Conservation (phyloP, 2,888 invertebrate genomes). For the Cheilosia grossa region DNA sequence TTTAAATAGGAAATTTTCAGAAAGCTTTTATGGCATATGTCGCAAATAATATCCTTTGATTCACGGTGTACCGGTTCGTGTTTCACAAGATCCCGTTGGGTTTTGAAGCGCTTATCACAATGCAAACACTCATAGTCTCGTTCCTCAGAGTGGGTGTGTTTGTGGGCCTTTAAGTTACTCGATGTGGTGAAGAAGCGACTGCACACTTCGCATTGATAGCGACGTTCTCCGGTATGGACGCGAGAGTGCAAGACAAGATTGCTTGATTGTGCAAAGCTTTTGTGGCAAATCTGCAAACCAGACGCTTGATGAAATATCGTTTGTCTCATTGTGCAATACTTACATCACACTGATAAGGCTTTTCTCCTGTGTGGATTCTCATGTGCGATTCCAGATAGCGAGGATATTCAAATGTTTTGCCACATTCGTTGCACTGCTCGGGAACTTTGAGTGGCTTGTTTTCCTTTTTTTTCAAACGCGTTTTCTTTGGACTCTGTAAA, state of each 20-base stretch:
- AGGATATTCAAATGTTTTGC: slow-evolving; percentile 78
- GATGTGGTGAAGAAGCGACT: slow-evolving; percentile 78
- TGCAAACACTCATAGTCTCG: slow-evolving; percentile 76
- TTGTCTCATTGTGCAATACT: background rate
- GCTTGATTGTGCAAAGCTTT: slow-evolving; percentile 77
- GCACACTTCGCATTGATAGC: slow-evolving; percentile 78
- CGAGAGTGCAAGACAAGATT: slow-evolving; percentile 77
- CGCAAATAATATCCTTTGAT: slow-evolving; percentile 76
- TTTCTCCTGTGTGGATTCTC: slow-evolving; percentile 79
- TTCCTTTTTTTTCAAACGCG: slow-evolving; percentile 62
- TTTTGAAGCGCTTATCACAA: slow-evolving; percentile 77
- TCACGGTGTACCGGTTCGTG: slow-evolving; percentile 76
- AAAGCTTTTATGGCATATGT: slow-evolving; percentile 77
- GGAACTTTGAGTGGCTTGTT: slow-evolving; percentile 76
- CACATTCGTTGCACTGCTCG: slow-evolving; percentile 78
- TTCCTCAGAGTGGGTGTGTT: slow-evolving; percentile 75
- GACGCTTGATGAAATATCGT: background rate
- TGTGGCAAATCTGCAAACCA: slow-evolving; percentile 73
- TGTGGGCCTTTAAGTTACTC: slow-evolving; percentile 78
- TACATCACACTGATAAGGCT: slow-evolving; percentile 79
- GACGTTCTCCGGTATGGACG: slow-evolving; percentile 76
- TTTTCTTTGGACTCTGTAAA: slow-evolving; percentile 54
- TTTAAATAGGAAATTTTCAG: slow-evolving; percentile 76
- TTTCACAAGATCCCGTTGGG: slow-evolving; percentile 76
- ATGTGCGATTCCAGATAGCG: slow-evolving; percentile 79